Evolutionary conservation across 2,113 vertebrate species (phyloP).

Genomic region (Grammomys dolichurus): DNA sequence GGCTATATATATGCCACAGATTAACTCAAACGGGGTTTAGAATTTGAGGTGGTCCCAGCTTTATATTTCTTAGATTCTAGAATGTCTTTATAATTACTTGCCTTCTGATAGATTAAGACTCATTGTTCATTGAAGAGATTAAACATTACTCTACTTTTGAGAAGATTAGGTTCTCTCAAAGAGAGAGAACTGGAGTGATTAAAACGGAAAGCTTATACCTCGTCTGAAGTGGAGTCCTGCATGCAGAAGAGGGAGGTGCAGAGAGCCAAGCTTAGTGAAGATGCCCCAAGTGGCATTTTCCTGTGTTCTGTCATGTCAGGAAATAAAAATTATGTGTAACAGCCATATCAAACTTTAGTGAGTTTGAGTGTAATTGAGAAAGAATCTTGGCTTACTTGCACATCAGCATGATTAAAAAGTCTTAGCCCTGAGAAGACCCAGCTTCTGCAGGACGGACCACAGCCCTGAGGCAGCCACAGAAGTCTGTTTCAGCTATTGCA

Average conservation of each 20-base stretch:
- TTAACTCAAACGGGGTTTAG: constrained; percentile 75
- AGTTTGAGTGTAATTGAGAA: background rate
- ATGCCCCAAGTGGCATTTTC: background rate
- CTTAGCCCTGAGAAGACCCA: background rate
- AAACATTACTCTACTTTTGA: constrained; percentile 64
- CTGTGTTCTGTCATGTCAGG: background rate
- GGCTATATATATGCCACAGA: constrained; percentile 64
- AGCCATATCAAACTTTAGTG: background rate
- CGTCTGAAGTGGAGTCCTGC: constrained; percentile 54
- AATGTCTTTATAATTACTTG: constrained; percentile 76
- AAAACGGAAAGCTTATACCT: constrained; percentile 56
- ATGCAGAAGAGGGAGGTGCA: background rate
- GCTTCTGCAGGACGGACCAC: background rate
- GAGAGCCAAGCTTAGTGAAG: background rate
- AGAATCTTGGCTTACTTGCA: background rate
- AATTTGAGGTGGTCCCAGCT: constrained; percentile 73
- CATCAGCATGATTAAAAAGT: background rate
- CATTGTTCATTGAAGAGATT: constrained; percentile 73
- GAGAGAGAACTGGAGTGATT: constrained; percentile 45
- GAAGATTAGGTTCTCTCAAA: constrained; percentile 69
- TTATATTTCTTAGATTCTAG: constrained; percentile 62
- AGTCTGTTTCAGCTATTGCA: background rate
- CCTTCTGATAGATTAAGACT: constrained; percentile 77
- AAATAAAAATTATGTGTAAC: constrained; percentile 7
- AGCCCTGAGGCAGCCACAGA: background rate